These are phyloP conservation scores for Oophaga sylvatica DNA, from an alignment of 2,797 vertebrate species.

Conservation along the genomic window DNA sequence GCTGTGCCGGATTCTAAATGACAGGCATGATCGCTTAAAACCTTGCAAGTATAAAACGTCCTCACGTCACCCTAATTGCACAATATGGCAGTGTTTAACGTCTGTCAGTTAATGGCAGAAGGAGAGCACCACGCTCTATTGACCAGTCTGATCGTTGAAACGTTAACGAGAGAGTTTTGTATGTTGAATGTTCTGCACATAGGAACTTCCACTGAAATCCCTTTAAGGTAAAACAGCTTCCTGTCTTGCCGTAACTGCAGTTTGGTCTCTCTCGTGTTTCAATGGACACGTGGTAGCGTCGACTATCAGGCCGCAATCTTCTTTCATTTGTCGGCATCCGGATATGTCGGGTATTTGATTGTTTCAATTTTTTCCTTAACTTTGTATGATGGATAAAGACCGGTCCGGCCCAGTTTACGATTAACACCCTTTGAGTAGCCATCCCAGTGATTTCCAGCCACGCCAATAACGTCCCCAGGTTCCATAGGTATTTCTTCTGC, in stretches of 20 bases:
- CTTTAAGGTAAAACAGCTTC: slow-evolving; percentile 65
- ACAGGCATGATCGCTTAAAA: slow-evolving; percentile 79
- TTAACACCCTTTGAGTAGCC: slow-evolving; percentile 98
- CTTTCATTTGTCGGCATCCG: slow-evolving; percentile 89
- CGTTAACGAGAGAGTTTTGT: slow-evolving; percentile 66
- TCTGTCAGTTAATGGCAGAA: slow-evolving; percentile 71
- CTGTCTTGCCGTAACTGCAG: slow-evolving; percentile 63
- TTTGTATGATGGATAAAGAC: slow-evolving; percentile 97
- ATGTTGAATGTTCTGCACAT: slow-evolving; percentile 66
- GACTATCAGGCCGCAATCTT: slow-evolving; percentile 35
- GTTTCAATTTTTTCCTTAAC: slow-evolving; percentile 97
- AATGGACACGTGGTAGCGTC: slow-evolving; percentile 68
- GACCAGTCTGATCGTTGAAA: slow-evolving; percentile 67
- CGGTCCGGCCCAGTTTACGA: slow-evolving; percentile 93
- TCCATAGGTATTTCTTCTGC: slow-evolving; percentile 94
- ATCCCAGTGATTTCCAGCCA: slow-evolving; percentile 98
- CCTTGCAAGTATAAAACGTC: slow-evolving; percentile 76
- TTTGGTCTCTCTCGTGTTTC: slow-evolving; percentile 66
- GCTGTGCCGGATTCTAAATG: slow-evolving; percentile 70
- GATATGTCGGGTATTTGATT: slow-evolving; percentile 95
- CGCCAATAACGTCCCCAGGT: slow-evolving; percentile 93
- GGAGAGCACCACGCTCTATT: slow-evolving; percentile 51
- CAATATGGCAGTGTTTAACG: slow-evolving; percentile 82
- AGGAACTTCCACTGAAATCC: slow-evolving; percentile 68
- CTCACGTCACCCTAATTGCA: slow-evolving; percentile 82